phyloP scores from a whole-genome alignment of 2,113 vertebrate species.

The Gymnogyps californianus region DNA sequence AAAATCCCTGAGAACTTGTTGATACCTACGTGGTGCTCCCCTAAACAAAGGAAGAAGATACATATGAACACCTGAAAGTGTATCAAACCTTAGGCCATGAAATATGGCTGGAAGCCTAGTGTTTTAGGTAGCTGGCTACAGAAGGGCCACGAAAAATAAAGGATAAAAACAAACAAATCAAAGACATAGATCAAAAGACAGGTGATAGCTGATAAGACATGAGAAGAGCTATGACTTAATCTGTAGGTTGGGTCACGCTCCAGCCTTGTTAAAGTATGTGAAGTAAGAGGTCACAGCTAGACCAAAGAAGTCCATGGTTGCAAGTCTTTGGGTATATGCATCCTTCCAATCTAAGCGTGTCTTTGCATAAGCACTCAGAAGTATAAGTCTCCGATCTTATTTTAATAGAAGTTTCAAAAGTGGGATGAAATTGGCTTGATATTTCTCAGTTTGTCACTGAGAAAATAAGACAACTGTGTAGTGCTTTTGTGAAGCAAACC shows the following conservation, averaged over 20 bases:
- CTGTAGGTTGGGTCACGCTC: neutral
- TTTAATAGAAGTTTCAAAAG: neutral
- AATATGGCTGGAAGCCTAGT: neutral
- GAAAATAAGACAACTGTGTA: neutral
- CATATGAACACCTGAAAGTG: neutral
- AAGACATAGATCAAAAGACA: neutral
- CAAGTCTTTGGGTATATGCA: neutral
- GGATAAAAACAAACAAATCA: neutral
- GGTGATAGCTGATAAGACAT: neutral
- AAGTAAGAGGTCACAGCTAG: neutral
- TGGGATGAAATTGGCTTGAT: neutral
- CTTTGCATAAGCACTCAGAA: neutral
- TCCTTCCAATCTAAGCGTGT: neutral
- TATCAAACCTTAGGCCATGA: neutral
- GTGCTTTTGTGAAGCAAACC: neutral
- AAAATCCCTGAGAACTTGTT: neutral
- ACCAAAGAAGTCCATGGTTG: neutral
- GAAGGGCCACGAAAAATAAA: neutral
- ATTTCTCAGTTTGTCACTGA: neutral
- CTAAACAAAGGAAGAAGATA: neutral
- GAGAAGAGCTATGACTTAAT: neutral
- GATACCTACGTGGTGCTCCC: accelerated
- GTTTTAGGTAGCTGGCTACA: neutral
- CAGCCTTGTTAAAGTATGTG: neutral
- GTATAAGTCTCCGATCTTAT: neutral